Evolutionary conservation across 2,888 invertebrate genomes (phyloP), one percentile per base, ranked within the genome.

Genomic region (Trachelus stipa): DNA sequence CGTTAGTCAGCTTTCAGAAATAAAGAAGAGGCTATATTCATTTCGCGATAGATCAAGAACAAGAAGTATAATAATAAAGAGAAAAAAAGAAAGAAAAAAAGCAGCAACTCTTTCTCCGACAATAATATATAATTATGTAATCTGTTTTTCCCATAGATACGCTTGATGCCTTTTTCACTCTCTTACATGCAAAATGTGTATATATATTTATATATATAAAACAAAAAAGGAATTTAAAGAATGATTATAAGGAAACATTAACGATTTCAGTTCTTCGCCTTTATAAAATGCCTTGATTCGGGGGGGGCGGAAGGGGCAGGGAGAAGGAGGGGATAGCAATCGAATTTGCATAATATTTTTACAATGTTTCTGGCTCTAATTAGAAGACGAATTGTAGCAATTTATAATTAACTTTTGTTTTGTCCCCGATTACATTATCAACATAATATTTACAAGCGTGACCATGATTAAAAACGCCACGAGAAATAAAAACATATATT

Each of bases 401-500:
- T 78, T 77, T 79, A 78, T 75, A 71, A 71, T 79, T 75, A 76
- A 56, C 56, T 56, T 56, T 56, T 77, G 77, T 78, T 68, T 75
- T 76, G 74, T 74, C 79, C 78, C 77, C 80, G 81, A 85, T 56
- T 56, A 31, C 33, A 71, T 69, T 82, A 86, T 85, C 83, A 87
- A 88, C 84, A 85, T 85, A 88, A 86, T 88, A 89, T 89, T 79
- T 88, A 88, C 88, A 89, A 78, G 79, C 83, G 84, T 87, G 84
- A 86, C 82, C 80, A 83, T 82, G 79, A 87, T 88, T 85, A 85
- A 88, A 87, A 86, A 88, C 84, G 84, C 85, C 85, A 86, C 86
- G 80, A 85, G 85, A 89, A 89, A 89, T 88, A 89, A 88, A 88
- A 88, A 88, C 87, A 88, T 86, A 85, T 85, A 87, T 89, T 88